Base-by-base conservation (phyloP, 2,113 vertebrate species). In the Centrocercus urophasianus region DNA sequence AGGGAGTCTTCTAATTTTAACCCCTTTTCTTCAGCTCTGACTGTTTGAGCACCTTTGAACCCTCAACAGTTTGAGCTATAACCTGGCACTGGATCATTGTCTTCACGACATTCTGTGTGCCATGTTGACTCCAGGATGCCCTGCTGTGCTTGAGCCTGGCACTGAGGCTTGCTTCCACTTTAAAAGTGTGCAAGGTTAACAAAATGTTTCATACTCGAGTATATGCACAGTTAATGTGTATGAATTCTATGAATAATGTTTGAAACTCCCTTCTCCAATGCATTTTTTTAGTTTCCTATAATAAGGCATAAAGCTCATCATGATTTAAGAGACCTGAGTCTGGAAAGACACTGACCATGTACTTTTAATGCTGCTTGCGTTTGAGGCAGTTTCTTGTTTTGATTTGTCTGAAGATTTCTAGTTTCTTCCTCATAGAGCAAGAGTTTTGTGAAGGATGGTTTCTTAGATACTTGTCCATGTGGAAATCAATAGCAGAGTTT, bases 401-500 rank as follows among this genome's bases (percentile, higher is more conserved):
- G 27, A 69, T 86, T 82, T 75, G 27, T 50, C n/a, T 73, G 27
- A 86, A 43, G n/a, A 8, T 30, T 73, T 86, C 48, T 57, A 71
- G 22, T 73, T 88, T 86, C 73, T 90, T 54, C 60, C 19, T 92
- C 6, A 0, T 48, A 40, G 45, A 74, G 28, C 22, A 90, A 70
- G 76, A n/a, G 11, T 92, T 73, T 59, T 73, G 32, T 30, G 36
- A 88, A 54, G 16, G 65, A 17, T 76, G 21, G 66, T 86, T 28
- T 86, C 4, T 80, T 77, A 83, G 72, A 69, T 54, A 59, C 22
- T 83, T 40, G 38, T 16, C 76, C 43, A 18, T 28, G 28, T 61
- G 63, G 57, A 91, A 91, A 91, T 83, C 52, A 73, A 47, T 65
- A 91, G 47, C 34, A 69, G 70, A 76, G 28, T 72, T 89, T 90